Evolutionary conservation across 1,140 invertebrate species (phyloP).

Genomic region (Propsilocerus akamusi): DNA sequence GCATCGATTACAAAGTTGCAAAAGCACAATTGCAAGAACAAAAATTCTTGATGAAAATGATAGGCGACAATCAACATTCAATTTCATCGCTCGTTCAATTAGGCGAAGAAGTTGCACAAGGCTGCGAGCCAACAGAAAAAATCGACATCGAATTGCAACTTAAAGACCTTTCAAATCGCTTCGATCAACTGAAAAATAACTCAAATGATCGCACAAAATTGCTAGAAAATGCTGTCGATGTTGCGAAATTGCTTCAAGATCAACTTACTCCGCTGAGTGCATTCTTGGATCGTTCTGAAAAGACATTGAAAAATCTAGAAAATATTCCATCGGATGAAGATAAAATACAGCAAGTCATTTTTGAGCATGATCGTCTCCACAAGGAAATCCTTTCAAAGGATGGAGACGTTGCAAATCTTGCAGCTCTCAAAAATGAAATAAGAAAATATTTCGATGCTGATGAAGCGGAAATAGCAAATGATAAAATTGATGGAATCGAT

Average conservation of each 20-base stretch:
- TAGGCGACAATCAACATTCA: constrained; percentile 80
- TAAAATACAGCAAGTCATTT: constrained; percentile 72
- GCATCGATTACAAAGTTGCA: constrained; percentile 92
- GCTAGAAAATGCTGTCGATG: constrained; percentile 73
- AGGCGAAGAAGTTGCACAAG: constrained; percentile 72
- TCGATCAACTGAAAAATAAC: constrained; percentile 57
- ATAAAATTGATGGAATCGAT: constrained; percentile 67
- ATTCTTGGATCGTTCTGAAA: constrained; percentile 79
- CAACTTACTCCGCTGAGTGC: constrained; percentile 67
- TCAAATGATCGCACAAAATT: constrained; percentile 70
- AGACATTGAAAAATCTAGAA: constrained; percentile 75
- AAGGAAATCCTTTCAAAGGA: constrained; percentile 75
- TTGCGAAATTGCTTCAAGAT: constrained; percentile 78
- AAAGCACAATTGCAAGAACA: constrained; percentile 92
- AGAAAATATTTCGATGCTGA: constrained; percentile 89
- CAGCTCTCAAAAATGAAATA: constrained; percentile 67
- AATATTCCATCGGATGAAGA: constrained; percentile 84
- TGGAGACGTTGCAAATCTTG: constrained; percentile 67
- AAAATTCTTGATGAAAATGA: constrained; percentile 92
- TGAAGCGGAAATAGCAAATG: constrained; percentile 67
- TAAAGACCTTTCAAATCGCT: constrained; percentile 66
- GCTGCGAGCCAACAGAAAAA: constrained; percentile 63
- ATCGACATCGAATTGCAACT: constrained; percentile 75
- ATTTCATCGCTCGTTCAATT: constrained; percentile 76
- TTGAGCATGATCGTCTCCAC: constrained; percentile 68